phyloP scores from a whole-genome alignment of 2,113 vertebrate genomes.

The Emydocephalus ijimae region DNA sequence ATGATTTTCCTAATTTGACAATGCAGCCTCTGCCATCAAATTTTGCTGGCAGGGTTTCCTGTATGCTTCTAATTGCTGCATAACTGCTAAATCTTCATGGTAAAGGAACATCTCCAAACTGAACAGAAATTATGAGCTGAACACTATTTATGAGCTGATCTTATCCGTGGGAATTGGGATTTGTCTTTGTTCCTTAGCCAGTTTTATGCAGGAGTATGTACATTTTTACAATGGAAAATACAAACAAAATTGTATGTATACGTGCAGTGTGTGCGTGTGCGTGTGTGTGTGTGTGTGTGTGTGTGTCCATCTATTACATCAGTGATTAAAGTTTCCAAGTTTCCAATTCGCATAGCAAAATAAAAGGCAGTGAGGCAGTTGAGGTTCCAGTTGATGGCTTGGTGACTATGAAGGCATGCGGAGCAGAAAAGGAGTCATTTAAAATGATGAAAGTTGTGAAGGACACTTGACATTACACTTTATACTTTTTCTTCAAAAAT shows the following conservation, averaged over 20 bases:
- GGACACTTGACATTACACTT: not conserved
- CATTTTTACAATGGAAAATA: not conserved
- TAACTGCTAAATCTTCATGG: not conserved
- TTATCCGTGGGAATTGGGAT: not conserved
- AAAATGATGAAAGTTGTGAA: not conserved
- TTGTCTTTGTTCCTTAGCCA: not conserved
- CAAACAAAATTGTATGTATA: not conserved
- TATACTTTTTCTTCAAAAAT: not conserved
- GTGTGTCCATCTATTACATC: not conserved
- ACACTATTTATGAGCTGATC: not conserved
- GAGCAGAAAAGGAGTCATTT: not conserved
- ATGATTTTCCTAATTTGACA: not conserved
- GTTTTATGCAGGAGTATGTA: not conserved
- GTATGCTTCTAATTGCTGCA: not conserved
- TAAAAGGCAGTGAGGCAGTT: not conserved
- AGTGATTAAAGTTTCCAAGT: not conserved
- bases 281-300: not conserved
- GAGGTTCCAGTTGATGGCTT: not conserved
- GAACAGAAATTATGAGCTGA: not conserved
- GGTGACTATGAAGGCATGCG: not conserved
- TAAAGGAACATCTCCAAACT: not conserved
- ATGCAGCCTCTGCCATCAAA: not conserved
- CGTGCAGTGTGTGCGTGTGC: not conserved
- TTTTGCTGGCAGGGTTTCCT: not conserved
- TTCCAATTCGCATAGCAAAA: not conserved